These are phyloP conservation scores for Manis crassicaudata DNA, from an alignment of 2,797 vertebrate genomes.

Conservation along the genomic window DNA sequence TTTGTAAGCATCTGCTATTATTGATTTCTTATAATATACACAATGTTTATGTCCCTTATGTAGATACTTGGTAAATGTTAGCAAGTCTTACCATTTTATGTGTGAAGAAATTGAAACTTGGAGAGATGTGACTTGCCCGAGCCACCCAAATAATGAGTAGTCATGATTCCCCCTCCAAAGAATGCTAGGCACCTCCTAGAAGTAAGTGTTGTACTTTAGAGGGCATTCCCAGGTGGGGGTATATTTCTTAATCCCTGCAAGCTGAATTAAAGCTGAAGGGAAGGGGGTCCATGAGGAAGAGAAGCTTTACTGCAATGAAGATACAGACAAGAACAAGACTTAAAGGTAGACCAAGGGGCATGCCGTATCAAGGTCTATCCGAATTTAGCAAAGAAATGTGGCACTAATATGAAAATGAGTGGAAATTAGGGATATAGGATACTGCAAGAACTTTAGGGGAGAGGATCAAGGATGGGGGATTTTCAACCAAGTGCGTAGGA, in stretches of 20 bases:
- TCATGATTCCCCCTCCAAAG: neutral
- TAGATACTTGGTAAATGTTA: neutral
- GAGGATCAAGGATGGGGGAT: neutral
- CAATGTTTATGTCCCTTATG: neutral
- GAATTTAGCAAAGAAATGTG: slow-evolving; percentile 3
- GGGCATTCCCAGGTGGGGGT: neutral
- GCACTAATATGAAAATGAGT: neutral
- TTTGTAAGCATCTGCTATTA: neutral
- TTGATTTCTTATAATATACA: neutral
- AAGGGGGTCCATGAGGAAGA: neutral
- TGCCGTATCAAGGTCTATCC: neutral
- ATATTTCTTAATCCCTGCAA: neutral
- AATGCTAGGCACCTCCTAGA: neutral
- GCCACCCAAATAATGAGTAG: neutral
- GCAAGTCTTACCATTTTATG: neutral
- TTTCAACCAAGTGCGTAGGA: neutral
- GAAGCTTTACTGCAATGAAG: neutral
- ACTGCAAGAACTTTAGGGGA: neutral
- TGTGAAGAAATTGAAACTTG: neutral
- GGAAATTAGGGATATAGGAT: neutral
- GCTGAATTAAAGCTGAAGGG: neutral
- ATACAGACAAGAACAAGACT: neutral
- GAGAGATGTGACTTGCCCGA: neutral
- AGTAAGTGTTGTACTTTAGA: neutral
- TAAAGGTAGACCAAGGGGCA: neutral